Evolutionary conservation across 2,797 vertebrate genomes (phyloP).

Genomic region (Galagoides demidoff): DNA sequence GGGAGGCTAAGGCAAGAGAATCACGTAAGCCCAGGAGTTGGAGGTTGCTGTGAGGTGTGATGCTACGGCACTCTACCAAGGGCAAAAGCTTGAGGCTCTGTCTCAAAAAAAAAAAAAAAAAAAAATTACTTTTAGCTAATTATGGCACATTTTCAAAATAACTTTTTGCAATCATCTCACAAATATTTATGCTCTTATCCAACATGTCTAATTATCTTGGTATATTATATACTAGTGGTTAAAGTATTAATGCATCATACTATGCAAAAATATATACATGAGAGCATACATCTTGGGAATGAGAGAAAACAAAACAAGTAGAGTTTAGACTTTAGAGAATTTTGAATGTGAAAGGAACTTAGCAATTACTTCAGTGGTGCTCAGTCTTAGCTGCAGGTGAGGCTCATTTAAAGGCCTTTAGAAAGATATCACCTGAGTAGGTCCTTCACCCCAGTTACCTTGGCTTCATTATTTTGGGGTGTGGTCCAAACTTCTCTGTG

Average conservation of each 20-base stretch:
- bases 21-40: too few species aligned
- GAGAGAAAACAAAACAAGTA: neutral
- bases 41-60: too few species aligned
- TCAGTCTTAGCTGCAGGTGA: neutral
- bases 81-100: too few species aligned
- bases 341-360: conserved; percentile 5
- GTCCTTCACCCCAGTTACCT: neutral
- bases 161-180: conserved; percentile 1
- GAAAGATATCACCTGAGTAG: neutral
- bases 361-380: neutral
- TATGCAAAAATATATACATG: neutral
- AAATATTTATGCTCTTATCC: neutral
- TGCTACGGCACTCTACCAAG: too few species aligned
- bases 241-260: neutral
- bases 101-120: too few species aligned
- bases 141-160: neutral
- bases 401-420: neutral
- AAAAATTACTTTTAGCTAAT: neutral
- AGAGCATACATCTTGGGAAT: neutral
- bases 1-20: too few species aligned
- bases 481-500: neutral
- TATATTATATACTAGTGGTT: neutral
- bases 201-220: neutral
- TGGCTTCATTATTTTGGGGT: neutral
- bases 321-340: neutral